These are phyloP conservation scores for Saccopteryx leptura DNA, from an alignment of 2,113 vertebrate genomes.

Conservation along the genomic window DNA sequence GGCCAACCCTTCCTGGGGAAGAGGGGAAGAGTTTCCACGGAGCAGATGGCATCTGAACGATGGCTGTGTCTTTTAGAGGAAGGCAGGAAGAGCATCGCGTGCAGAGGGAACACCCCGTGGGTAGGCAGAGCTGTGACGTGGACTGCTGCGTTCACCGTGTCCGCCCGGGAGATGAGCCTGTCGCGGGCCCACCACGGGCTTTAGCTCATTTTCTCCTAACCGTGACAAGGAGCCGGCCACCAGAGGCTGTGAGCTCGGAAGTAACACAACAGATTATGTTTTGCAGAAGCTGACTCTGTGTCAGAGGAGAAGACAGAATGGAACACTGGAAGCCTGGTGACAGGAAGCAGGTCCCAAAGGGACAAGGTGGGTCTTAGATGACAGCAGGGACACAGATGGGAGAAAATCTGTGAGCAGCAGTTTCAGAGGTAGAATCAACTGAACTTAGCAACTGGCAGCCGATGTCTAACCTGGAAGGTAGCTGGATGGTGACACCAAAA, in stretches of 20 bases:
- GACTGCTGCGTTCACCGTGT: too few relatives aligned
- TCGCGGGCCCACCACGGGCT: accelerated
- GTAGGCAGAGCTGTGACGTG: neutral
- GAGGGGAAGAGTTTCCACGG: neutral
- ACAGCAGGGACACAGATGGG: neutral
- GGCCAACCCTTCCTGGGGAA: neutral
- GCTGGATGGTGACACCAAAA: neutral
- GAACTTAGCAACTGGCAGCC: neutral
- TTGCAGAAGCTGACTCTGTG: neutral
- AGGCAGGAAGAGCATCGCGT: neutral
- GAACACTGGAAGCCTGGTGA: neutral
- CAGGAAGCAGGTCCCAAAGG: neutral
- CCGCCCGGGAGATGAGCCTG: neutral
- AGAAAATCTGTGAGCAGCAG: neutral
- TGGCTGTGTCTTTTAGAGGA: neutral
- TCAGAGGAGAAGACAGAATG: neutral
- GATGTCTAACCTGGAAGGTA: neutral
- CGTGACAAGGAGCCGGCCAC: neutral
- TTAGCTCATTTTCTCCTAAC: neutral
- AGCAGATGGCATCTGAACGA: neutral
- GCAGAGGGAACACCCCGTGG: neutral
- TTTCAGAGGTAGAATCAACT: too few relatives aligned
- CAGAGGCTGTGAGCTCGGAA: neutral
- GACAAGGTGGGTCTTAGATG: neutral
- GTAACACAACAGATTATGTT: neutral